A percentile compares a stretch with the other conserved stretches of the same genome.
Conservation (phyloP, 2,888 invertebrate species). For the Drosophila putrida region DNA sequence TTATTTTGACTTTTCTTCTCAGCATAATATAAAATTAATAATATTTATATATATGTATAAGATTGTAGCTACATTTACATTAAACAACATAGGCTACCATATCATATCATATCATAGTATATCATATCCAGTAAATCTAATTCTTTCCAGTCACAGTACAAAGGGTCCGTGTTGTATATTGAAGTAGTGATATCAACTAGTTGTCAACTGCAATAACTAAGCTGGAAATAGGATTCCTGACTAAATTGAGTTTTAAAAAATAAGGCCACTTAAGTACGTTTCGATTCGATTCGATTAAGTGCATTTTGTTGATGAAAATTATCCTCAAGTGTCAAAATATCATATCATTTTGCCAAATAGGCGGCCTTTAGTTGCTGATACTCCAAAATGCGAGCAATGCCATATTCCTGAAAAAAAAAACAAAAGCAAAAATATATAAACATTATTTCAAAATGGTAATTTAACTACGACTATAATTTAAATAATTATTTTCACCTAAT, state of each 20-base stretch:
- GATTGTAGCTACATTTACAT: conserved; percentile 23
- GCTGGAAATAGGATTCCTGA: conserved; percentile 29
- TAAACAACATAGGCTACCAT: conserved; percentile 25
- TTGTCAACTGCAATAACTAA: conserved; percentile 26
- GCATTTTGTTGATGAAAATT: conserved; percentile 9
- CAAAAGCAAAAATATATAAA: background rate
- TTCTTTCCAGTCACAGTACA: conserved; percentile 25
- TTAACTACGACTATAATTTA: background rate
- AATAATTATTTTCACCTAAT: background rate
- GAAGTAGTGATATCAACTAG: conserved; percentile 34
- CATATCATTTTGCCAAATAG: conserved; percentile 59
- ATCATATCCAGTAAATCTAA: conserved; percentile 32
- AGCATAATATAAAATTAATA: conserved; percentile 37
- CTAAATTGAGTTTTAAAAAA: conserved; percentile 26
- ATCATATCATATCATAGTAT: conserved; percentile 26
- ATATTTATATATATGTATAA: conserved; percentile 19
- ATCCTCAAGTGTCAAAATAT: conserved; percentile 15
- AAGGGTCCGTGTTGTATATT: conserved; percentile 19
- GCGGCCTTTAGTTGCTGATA: conserved; percentile 76
- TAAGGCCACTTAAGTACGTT: conserved; percentile 73
- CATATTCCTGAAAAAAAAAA: conserved; percentile 79
- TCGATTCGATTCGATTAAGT: conserved; percentile 64
- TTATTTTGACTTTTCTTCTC: conserved; percentile 60
- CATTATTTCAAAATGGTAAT: background rate
- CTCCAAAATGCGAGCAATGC: conserved; percentile 80